phyloP scores from a whole-genome alignment of 2,797 vertebrate genomes.

The Morelia viridis region DNA sequence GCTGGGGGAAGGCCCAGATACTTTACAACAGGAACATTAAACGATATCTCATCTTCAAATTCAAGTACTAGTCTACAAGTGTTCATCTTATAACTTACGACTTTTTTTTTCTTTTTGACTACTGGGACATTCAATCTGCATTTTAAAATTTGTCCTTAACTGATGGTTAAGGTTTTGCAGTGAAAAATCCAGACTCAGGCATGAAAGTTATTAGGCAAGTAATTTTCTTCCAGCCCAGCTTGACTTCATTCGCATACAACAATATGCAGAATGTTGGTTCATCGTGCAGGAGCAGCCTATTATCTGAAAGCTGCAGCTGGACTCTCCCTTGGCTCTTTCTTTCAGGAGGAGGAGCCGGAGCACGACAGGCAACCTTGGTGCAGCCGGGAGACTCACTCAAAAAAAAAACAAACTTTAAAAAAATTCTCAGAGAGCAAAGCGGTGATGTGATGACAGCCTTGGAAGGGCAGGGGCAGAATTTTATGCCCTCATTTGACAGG shows the following conservation, averaged over 20 bases:
- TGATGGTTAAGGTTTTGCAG: background rate
- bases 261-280: background rate
- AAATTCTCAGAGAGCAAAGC: background rate
- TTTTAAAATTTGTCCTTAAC: constrained; percentile 45
- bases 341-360: background rate
- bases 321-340: background rate
- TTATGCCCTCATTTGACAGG: background rate
- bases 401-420: background rate
- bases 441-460: background rate
- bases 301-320: background rate
- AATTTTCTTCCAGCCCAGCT: background rate
- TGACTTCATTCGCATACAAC: background rate
- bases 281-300: background rate
- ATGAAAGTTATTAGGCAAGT: background rate
- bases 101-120: constrained; percentile 58
- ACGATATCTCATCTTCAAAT: constrained; percentile 60
- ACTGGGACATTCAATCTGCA: constrained; percentile 44
- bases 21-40: constrained; percentile 61
- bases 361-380: background rate
- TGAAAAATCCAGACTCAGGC: background rate
- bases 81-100: constrained; percentile 31
- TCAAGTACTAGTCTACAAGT: constrained; percentile 57
- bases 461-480: background rate
- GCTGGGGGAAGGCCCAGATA: constrained; percentile 41
- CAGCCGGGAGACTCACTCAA: background rate